Evolutionary conservation across 30 jellyfish, hydroid and myxozoan species (phyloP), one percentile per base, ranked within the genome.

Genomic region (Nemopilema nomurai): DNA sequence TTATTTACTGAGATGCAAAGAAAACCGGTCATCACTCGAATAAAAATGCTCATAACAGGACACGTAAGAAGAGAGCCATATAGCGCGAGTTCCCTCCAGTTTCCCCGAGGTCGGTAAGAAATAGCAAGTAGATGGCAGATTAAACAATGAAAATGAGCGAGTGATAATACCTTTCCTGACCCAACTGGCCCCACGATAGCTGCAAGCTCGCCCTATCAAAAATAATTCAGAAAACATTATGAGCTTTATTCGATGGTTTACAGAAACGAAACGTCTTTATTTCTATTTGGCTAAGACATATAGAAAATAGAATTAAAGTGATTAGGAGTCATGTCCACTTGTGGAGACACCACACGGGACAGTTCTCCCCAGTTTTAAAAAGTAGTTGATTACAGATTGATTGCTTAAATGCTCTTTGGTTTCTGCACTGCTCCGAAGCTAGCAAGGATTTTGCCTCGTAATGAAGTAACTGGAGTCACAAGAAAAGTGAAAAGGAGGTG

Each of bases 121-220:
- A n/a, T n/a, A n/a, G n/a, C n/a, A n/a, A n/a, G n/a, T n/a, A n/a
- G n/a, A n/a, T n/a, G n/a, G n/a, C n/a, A n/a, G n/a, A n/a, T n/a
- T n/a, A n/a, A n/a, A n/a, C n/a, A n/a, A n/a, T n/a, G n/a, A n/a
- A n/a, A n/a, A n/a, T n/a, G n/a, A n/a, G n/a, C n/a, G n/a, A n/a
- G n/a, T n/a, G n/a, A n/a, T n/a, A n/a, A n/a, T 41, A 87, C 98
- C 96, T 92, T 92, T 31, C 98, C 98, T 57, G 91, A 53, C 1
- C 97, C 98, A 20, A 92, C 98, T 20, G 97, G 96, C 16, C 98
- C 98, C 62, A 92, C 82, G 41, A 92, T 84, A 25, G 98, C 98
- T 22, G 86, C 64, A 13, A 92, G 82, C 70, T 92, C 83, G 0
- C 91, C 95, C 98, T 92, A 81, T 20, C 66, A 87, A 13, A 41